Evolutionary conservation across 2,113 vertebrate genomes (phyloP).

Genomic region (Hippopotamus amphibius): DNA sequence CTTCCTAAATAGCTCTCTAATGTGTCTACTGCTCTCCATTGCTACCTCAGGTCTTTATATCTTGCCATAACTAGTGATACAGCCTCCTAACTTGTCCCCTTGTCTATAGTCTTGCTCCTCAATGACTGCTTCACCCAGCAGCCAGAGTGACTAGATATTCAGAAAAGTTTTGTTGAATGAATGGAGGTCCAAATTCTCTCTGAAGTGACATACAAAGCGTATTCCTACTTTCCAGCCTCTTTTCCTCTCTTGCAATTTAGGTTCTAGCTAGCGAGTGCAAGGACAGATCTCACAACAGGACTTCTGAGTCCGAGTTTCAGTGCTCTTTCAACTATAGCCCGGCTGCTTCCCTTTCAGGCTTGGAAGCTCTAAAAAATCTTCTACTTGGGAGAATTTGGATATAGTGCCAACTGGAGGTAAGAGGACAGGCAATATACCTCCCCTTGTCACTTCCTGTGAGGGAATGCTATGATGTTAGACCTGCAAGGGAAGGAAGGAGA

Average conservation of each 20-base stretch:
- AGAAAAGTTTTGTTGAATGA: slow-evolving; percentile 41
- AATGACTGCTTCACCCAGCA: not conserved
- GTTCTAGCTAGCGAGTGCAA: slow-evolving; percentile 39
- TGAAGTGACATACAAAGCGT: not conserved
- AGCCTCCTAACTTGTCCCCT: not conserved
- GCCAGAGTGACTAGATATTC: not conserved
- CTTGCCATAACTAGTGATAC: not conserved
- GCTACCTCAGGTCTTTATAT: not conserved
- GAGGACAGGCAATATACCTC: not conserved
- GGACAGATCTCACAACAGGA: not conserved
- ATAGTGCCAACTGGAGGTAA: slow-evolving; percentile 25
- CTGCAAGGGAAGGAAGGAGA: not conserved
- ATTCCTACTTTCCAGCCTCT: slow-evolving; percentile 20
- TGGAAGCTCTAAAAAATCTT: slow-evolving; percentile 39
- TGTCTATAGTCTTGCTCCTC: not conserved
- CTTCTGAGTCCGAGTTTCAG: slow-evolving; percentile 57
- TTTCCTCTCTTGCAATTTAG: slow-evolving; percentile 11
- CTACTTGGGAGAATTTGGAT: slow-evolving; percentile 43
- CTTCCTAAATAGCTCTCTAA: slow-evolving; percentile 23
- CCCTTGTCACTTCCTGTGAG: not conserved
- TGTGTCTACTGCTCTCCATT: not conserved
- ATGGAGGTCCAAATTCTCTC: slow-evolving; percentile 21
- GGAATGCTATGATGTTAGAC: not conserved
- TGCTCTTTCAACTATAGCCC: slow-evolving; percentile 17
- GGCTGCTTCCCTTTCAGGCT: slow-evolving; percentile 32